A percentile compares a stretch with the other conserved stretches of the same genome.
These are phyloP conservation scores for Oceanites oceanicus DNA, from an alignment of 2,113 vertebrate species.

Conservation along the genomic window DNA sequence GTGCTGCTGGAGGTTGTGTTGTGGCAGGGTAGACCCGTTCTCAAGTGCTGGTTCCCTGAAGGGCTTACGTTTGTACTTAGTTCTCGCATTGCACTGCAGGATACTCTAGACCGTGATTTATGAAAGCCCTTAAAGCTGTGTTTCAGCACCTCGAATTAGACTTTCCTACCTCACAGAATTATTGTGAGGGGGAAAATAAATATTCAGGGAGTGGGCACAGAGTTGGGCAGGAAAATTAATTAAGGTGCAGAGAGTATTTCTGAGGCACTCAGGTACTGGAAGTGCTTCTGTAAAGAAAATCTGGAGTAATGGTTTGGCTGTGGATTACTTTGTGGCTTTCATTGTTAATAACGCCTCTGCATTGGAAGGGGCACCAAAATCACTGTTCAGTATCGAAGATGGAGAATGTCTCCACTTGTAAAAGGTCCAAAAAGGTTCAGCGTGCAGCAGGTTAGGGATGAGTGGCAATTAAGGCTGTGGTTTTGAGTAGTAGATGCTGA, in stretches of 20 bases:
- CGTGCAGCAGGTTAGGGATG: background rate
- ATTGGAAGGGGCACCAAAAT: background rate
- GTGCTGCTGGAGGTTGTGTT: background rate
- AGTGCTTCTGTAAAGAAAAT: background rate
- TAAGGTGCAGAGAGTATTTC: background rate
- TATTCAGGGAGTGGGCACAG: background rate
- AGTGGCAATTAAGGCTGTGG: background rate
- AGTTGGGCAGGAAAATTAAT: background rate
- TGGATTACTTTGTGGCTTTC: background rate
- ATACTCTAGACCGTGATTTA: background rate
- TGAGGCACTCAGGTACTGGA: background rate
- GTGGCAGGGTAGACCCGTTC: background rate
- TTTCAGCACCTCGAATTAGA: background rate
- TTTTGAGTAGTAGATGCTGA: background rate
- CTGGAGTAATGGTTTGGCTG: background rate
- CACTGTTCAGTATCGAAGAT: background rate
- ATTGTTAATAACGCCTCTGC: background rate
- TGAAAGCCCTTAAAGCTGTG: background rate
- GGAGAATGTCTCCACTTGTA: background rate
- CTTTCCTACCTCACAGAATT: background rate
- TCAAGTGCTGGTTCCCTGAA: background rate
- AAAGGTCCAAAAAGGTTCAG: background rate
- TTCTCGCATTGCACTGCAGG: background rate
- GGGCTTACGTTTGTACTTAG: background rate
- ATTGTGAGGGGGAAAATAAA: background rate